A percentile compares a stretch with the other conserved stretches of the same genome.
These are phyloP conservation scores for Drosophila ambigua DNA, from an alignment of 1,140 invertebrate species.

Conservation along the genomic window DNA sequence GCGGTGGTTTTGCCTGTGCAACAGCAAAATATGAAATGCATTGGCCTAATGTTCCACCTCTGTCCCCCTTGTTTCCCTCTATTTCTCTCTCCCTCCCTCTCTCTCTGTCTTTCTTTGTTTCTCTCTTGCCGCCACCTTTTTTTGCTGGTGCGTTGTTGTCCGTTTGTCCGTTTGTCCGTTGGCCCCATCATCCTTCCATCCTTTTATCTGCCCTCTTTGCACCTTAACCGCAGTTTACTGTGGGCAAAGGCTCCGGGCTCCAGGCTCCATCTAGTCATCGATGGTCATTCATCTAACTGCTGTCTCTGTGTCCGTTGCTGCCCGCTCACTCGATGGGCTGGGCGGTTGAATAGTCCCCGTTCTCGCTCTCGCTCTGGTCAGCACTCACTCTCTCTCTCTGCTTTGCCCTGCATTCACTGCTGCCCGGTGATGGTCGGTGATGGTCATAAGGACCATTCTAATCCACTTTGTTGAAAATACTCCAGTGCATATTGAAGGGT, in stretches of 20 bases:
- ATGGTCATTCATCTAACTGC: constrained; percentile 74
- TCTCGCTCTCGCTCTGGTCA: too few species aligned
- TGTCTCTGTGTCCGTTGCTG: constrained; percentile 2
- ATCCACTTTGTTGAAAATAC: constrained; percentile 72
- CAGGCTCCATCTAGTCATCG: constrained; percentile 56
- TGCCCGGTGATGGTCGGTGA: neutral
- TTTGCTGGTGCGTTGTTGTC: constrained; percentile 10
- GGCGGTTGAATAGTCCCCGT: too few species aligned
- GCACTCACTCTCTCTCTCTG: too few species aligned
- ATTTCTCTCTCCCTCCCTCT: neutral
- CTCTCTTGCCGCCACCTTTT: too few species aligned
- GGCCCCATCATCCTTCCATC: neutral
- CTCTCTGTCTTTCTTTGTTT: constrained; percentile 3
- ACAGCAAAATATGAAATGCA: constrained; percentile 51
- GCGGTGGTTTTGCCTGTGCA: constrained; percentile 41
- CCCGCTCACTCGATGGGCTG: too few species aligned
- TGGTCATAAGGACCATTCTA: constrained; percentile 70
- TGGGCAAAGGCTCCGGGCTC: constrained; percentile 16
- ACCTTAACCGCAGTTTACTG: constrained; percentile 66
- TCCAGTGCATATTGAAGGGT: constrained; percentile 66
- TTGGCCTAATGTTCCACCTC: constrained; percentile 35
- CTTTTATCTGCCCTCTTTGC: constrained; percentile 39
- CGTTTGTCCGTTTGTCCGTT: neutral
- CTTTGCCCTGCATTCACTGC: neutral
- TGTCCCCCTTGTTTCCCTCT: neutral